Evolutionary conservation across 2,797 vertebrate species (phyloP), one percentile per base, ranked within the genome.

Genomic region (Onychomys arenicola): DNA sequence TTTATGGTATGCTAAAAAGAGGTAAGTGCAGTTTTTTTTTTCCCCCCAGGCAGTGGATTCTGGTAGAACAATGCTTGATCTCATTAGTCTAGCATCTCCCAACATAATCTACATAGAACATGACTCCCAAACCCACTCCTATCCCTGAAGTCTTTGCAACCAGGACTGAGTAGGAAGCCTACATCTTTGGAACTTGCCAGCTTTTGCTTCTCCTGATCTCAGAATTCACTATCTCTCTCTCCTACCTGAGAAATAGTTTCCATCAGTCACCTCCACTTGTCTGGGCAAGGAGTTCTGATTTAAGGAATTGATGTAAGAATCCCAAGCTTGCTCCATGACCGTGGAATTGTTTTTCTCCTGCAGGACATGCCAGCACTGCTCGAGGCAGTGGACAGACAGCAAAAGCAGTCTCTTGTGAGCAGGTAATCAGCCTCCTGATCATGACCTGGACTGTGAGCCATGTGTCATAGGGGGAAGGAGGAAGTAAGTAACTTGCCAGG

Each of bases 1-100:
- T n/a, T 65, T 92, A 71, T 29, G 27, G 14, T 27, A 88, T 78
- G 82, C 92, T 82, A 65, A 88, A 84, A 87, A 93, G 73, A 92
- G 75, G 57, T 52, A 95, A 61, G 23, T 32, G 57, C 8, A 71
- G 34, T 29, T 16, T 57, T 21, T n/a, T n/a, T n/a, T 87, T 95
- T n/a, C 63, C 29, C 43, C 17, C 57, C 21, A 95, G 63, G 27
- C 57, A 85, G 84, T 67, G 34, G 10, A 85, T 16, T 46, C 19
- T 37, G 37, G 12, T 23, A n/a, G 92, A 90, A 43, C 12, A 32
- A 55, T 21, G 23, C 43, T 32, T 17, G 52, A 29, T 69, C 49
- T 63, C 40, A 37, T 29, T 1, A 52, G 89, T 29, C 90, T 43
- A 63, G 21, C 21, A 32, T 29, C 19, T 25, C 7, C 75, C 12